Evolutionary conservation across 1,140 invertebrate genomes (phyloP), one percentile per base, ranked within the genome.

Genomic region (Cardiocondyla obscurior): DNA sequence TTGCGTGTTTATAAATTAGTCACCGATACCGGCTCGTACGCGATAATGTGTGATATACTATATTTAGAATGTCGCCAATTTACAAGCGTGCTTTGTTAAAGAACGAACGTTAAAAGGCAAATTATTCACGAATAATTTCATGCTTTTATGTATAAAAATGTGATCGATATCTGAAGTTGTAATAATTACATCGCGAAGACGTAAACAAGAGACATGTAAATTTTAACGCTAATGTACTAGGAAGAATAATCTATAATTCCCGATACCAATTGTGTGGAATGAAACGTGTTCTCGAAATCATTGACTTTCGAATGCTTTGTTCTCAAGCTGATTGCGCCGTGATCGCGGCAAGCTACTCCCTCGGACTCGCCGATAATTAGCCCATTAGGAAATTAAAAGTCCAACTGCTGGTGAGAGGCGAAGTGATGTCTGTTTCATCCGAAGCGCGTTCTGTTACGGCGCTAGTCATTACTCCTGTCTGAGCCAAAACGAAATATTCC

Each of bases 401-500:
- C 62, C 33, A 53, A 53, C 22, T 53, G 33, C 22, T 79, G 62
- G 51, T n/a, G n/a, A 39, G 55, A 69, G 25, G 7, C 62, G 36
- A 16, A 42, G 74, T 10, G 62, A 19, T 39, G 44, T 77, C 42
- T 8, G 12, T 64, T 64, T 64, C 72, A n/a, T 3, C 36, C 12
- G 72, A 51, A 60, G 39, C 55, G 58, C 42, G 64, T 81, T 85
- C 42, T 28, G 57, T 70, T 70, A 44, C 69, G 39, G 64, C 57
- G 22, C 46, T 42, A 82, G 67, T 83, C 72, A 87, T 87, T 87
- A 84, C 64, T 70, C 46, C 39, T 30, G 64, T 73, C 77, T 73
- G 79, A 76, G 67, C 60, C 85, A 74, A 79, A 87, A 89, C 82
- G 77, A 87, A 90, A 89, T 89, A 89, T 89, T 62, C 85, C 89